Evolutionary conservation across 2,797 vertebrate species (phyloP), one percentile per base, ranked within the genome.

Genomic region (Cygnus olor): DNA sequence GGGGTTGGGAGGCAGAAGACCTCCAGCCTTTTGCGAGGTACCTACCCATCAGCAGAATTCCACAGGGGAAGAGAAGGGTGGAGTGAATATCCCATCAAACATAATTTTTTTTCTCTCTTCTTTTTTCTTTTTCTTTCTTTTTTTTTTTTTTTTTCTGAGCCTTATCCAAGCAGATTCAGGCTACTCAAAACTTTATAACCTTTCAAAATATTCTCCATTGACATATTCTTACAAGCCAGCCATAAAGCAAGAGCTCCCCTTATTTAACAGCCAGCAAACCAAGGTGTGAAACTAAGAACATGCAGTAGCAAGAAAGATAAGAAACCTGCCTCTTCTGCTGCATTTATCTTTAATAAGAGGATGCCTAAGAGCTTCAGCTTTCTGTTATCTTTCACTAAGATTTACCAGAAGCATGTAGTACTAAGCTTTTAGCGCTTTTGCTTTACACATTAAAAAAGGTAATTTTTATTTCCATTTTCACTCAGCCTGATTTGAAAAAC

Each of bases 261-360:
- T 80, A 61, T 88, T 94, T 85, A 94, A 73, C 28, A 91, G 82
- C 27, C 80, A 90, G 54, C n/a, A 89, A 92, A 91, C 81, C 82
- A 85, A 84, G 74, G 58, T 94, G 38, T 69, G 73, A 73, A 77
- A 45, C 19, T 89, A 79, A 91, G 78, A 69, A 71, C 32, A 21
- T 34, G 64, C 17, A 71, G 25, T n/a, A 80, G n/a, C 47, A 85
- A 72, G 22, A 70, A 47, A 80, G 57, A 45, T 70, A 82, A 91
- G 78, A 69, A 80, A 82, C 68, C 11, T 65, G 13, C 78, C 27
- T 87, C 57, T 87, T 93, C 61, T 78, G 49, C 76, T 78, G 81
- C 70, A 61, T 89, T 92, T 95, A 61, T 93, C 60, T 90, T 91
- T 74, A 92, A 47, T 51, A 94, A 72, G 25, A 85, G 47, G 45